phyloP scores from a whole-genome alignment of 2,888 invertebrate genomes.

The Leptodirus hochenwartii region DNA sequence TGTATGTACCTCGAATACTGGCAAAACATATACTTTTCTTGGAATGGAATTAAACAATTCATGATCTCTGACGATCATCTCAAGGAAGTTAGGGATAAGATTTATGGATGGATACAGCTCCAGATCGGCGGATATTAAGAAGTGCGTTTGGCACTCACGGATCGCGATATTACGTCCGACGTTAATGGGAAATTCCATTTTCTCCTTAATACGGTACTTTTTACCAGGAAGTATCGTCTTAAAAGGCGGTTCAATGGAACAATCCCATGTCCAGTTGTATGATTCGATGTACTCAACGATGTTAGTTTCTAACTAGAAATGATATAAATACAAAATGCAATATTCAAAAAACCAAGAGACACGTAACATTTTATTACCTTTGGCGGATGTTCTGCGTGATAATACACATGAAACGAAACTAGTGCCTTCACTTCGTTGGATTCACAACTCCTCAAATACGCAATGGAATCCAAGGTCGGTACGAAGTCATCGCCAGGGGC shows the following conservation, averaged over 20 bases:
- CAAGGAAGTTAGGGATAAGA: slow-evolving; percentile 57
- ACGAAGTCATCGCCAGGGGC: slow-evolving; percentile 65
- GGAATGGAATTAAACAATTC: too few species aligned
- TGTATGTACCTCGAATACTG: too few species aligned
- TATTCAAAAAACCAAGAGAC: too few species aligned
- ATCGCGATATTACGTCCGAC: slow-evolving; percentile 80
- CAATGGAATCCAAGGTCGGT: slow-evolving; percentile 55
- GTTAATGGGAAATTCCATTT: slow-evolving; percentile 75
- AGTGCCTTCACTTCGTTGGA: slow-evolving; percentile 40
- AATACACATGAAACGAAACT: slow-evolving; percentile 53
- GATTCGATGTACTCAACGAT: too few species aligned
- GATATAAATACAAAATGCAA: too few species aligned
- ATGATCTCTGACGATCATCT: slow-evolving; percentile 13
- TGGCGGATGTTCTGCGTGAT: slow-evolving; percentile 50
- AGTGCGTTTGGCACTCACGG: slow-evolving; percentile 65
- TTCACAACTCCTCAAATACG: slow-evolving; percentile 55
- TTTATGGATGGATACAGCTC: slow-evolving; percentile 80
- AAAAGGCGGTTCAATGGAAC: too few species aligned
- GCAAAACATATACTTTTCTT: slow-evolving; percentile 8
- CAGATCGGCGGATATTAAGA: slow-evolving; percentile 71
- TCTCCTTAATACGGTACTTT: too few species aligned
- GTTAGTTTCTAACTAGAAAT: too few species aligned
- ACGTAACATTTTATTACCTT: too few species aligned
- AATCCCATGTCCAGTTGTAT: too few species aligned
- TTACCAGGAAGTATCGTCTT: too few species aligned